These are phyloP conservation scores for Caenorhabditis imperialis DNA, from an alignment of 2,888 invertebrate species.

Conservation along the genomic window DNA sequence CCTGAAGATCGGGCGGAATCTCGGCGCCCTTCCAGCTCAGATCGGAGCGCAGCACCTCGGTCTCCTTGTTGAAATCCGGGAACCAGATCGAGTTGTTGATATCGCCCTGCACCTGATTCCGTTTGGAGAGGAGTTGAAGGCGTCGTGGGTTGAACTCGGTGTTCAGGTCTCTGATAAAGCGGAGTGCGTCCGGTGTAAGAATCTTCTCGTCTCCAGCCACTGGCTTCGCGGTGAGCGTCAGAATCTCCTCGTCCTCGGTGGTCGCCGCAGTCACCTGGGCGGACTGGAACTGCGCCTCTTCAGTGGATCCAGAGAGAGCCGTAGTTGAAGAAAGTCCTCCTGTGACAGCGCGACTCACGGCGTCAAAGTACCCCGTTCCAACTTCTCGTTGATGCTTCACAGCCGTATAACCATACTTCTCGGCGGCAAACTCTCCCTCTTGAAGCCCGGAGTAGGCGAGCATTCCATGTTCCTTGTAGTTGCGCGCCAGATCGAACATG, in stretches of 20 bases:
- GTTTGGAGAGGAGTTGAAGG: conserved; percentile 68
- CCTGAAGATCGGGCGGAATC: conserved; percentile 68
- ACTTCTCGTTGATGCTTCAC: conserved; percentile 79
- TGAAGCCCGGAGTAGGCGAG: conserved; percentile 79
- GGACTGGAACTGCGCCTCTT: conserved; percentile 78
- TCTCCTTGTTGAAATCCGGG: conserved; percentile 80
- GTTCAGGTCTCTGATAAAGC: conserved; percentile 82
- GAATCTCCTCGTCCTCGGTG: conserved; percentile 76
- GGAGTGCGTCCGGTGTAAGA: conserved; percentile 82
- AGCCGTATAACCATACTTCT: conserved; percentile 78
- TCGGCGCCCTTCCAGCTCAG: conserved; percentile 81
- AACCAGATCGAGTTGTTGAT: conserved; percentile 76
- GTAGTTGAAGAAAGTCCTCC: conserved; percentile 73
- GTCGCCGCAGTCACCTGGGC: conserved; percentile 66
- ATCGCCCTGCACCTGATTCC: conserved; percentile 69
- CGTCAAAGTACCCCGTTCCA: conserved; percentile 79
- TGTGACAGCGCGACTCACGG: conserved; percentile 76
- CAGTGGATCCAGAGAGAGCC: conserved; percentile 78
- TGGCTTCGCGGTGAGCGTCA: conserved; percentile 71
- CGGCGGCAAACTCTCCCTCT: conserved; percentile 78
- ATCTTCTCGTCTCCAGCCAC: conserved; percentile 81
- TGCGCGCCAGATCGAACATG: conserved; percentile 78
- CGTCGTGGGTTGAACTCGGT: conserved; percentile 80
- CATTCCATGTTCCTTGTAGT: conserved; percentile 77
- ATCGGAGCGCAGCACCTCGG: conserved; percentile 80